Conservation (phyloP, 2,113 vertebrate species). For the Turnix velox region DNA sequence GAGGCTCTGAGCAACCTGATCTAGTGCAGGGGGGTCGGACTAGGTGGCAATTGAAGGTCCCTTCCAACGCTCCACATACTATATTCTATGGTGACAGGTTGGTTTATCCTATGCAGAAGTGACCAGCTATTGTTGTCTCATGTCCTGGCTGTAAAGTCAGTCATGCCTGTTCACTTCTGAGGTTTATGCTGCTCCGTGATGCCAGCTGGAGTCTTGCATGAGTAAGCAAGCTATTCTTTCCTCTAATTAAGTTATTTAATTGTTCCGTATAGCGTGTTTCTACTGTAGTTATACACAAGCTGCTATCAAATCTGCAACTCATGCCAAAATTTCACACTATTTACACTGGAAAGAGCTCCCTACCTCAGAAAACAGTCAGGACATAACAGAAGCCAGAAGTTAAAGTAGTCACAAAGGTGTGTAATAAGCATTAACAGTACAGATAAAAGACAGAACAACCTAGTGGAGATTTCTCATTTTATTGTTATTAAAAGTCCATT, state of each 20-base stretch:
- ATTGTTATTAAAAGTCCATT: conserved; percentile 56
- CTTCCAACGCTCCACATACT: too few species aligned
- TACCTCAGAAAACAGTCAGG: not conserved
- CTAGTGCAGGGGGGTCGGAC: too few species aligned
- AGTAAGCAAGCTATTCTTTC: not conserved
- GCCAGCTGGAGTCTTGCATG: not conserved
- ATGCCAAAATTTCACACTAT: not conserved
- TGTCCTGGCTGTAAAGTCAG: not conserved
- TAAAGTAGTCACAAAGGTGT: not conserved
- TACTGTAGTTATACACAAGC: not conserved
- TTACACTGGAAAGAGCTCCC: not conserved
- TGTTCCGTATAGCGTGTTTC: not conserved
- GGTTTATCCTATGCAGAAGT: not conserved
- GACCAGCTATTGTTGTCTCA: not conserved
- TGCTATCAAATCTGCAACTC: not conserved
- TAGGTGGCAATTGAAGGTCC: too few species aligned
- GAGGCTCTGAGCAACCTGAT: too few species aligned
- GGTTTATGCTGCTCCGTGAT: not conserved
- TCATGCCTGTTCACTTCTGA: not conserved
- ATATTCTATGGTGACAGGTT: too few species aligned
- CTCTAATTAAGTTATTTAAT: not conserved
- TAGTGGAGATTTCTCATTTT: conserved; percentile 19
- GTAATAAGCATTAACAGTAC: not conserved
- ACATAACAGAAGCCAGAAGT: not conserved
- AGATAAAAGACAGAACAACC: not conserved